Evolutionary conservation across 2,797 vertebrate genomes (phyloP).

Genomic region (Acanthurus leucopareius): DNA sequence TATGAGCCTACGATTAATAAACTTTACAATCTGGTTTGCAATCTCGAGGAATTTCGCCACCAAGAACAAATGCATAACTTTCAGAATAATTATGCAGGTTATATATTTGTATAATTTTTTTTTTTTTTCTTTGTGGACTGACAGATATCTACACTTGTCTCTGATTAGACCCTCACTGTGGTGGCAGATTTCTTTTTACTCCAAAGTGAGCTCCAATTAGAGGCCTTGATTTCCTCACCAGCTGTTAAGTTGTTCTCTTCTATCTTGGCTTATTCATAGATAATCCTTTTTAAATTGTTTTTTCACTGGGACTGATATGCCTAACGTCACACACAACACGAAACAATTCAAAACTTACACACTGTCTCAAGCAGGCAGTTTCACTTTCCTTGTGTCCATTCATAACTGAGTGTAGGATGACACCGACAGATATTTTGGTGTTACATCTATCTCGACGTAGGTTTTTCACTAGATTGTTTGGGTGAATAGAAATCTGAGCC

Average conservation of each 20-base stretch:
- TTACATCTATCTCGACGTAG: neutral
- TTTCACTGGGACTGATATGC: neutral
- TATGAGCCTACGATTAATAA: neutral
- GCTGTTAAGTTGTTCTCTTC: neutral
- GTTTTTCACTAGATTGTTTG: too few species aligned
- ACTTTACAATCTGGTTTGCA: neutral
- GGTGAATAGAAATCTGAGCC: too few species aligned
- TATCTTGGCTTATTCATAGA: neutral
- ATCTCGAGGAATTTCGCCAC: neutral
- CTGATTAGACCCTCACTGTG: too few species aligned
- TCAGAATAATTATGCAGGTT: too few species aligned
- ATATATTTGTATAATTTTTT: too few species aligned
- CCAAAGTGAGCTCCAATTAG: too few species aligned
- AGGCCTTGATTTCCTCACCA: too few species aligned
- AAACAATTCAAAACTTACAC: neutral
- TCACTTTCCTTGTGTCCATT: too few species aligned
- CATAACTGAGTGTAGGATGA: neutral
- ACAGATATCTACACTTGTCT: too few species aligned
- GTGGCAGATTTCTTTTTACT: too few species aligned
- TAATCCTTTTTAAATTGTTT: neutral
- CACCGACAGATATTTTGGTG: neutral
- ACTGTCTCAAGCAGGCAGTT: too few species aligned
- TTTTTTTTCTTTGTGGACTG: too few species aligned
- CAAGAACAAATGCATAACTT: neutral
- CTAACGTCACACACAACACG: neutral